Conservation (phyloP, 2,888 invertebrate species). For the Pocota personata region DNA sequence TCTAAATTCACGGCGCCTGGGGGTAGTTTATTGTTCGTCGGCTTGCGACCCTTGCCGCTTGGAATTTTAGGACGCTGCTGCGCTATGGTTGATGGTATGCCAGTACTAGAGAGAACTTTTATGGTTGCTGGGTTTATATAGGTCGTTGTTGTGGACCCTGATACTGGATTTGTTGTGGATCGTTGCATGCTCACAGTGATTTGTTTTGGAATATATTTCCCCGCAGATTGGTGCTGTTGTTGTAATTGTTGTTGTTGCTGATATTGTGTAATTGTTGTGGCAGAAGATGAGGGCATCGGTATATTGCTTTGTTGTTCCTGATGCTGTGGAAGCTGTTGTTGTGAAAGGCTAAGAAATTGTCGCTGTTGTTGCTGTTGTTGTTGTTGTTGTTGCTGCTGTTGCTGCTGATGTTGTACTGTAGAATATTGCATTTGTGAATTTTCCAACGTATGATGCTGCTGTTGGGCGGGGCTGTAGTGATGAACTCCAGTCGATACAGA, state of each 20-base stretch:
- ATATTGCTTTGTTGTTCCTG: slow-evolving; percentile 74
- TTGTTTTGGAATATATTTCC: slow-evolving; percentile 80
- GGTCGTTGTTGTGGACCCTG: slow-evolving; percentile 71
- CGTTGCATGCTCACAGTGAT: slow-evolving; percentile 80
- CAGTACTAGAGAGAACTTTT: slow-evolving; percentile 79
- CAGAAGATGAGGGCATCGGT: slow-evolving; percentile 71
- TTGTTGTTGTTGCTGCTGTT: slow-evolving; percentile 62
- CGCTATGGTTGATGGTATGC: slow-evolving; percentile 81
- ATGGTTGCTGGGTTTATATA: slow-evolving; percentile 72
- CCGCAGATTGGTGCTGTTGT: slow-evolving; percentile 70
- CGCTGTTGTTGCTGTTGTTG: slow-evolving; percentile 72
- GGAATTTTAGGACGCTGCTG: slow-evolving; percentile 81
- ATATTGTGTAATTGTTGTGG: slow-evolving; percentile 75
- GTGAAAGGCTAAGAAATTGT: slow-evolving; percentile 70
- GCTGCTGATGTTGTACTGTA: slow-evolving; percentile 74
- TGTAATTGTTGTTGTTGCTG: slow-evolving; percentile 63
- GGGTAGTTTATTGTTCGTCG: slow-evolving; percentile 88
- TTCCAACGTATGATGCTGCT: slow-evolving; percentile 74
- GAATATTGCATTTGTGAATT: slow-evolving; percentile 78
- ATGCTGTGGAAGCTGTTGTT: slow-evolving; percentile 69
- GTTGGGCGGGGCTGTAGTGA: slow-evolving; percentile 74
- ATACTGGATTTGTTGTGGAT: slow-evolving; percentile 75
- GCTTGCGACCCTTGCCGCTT: slow-evolving; percentile 81
- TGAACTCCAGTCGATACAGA: slow-evolving; percentile 24
- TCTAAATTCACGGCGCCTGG: slow-evolving; percentile 96